Evolutionary conservation across 2,888 invertebrate species (phyloP), one percentile per base, ranked within the genome.

Genomic region (Quadroppia sp.): DNA sequence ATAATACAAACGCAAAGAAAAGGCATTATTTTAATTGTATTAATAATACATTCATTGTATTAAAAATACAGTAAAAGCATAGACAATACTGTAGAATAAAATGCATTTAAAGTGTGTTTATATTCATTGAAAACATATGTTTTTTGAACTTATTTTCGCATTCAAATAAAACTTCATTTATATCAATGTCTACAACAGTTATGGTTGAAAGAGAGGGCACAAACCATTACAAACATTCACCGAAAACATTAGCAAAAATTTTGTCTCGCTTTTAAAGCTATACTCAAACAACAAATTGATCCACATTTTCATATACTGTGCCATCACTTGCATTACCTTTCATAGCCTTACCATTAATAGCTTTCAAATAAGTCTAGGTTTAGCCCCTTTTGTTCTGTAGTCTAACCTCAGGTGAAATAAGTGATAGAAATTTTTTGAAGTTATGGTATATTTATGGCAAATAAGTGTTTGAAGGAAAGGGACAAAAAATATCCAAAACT

Each of bases 81-180:
- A 20, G 36, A 36, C n/a, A n/a, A 23, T 23, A 67, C 13, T 32
- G 30, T 61, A 59, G 11, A 6, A 13, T 2, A 28, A 17, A 23
- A 67, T 67, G 67, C 67, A 67, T 67, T 67, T 13, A n/a, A 67
- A 9, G 15, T 56, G 56, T 67, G 36, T 67, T 36, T 67, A 67
- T 67, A 67, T 67, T 67, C 20, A 40, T 67, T 67, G 67, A 36
- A 23, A 67, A 67, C 67, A 67, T 67, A 36, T 67, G 67, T 67
- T 67, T 40, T 67, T 67, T n/a, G 4, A 20, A 40, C 23, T 20
- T 7, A 67, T 67, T 67, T 67, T 67, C 67, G 40, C 36, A 67
- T 13, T n/a, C 20, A 40, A 40, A 67, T 67, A 67, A 67, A 67
- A 67, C 20, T 67, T 36, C 36, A 67, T 67, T 67, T 61, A 36